phyloP scores from a whole-genome alignment of 2,113 vertebrate genomes.

The Gymnocephalus cernua region DNA sequence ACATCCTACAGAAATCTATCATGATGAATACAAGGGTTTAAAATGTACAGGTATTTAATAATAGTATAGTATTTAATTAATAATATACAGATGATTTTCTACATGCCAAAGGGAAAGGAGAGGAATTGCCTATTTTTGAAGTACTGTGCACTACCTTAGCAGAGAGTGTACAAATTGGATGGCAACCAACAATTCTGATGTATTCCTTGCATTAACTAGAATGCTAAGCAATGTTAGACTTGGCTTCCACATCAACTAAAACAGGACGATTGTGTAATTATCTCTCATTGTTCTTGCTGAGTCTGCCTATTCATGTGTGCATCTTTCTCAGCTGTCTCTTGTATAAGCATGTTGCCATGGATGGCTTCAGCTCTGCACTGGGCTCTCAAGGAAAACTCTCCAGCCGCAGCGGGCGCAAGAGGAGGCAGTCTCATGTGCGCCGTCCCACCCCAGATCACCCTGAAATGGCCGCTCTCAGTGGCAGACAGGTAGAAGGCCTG shows the following conservation, averaged over 20 bases:
- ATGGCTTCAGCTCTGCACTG: constrained; percentile 86
- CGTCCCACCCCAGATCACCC: constrained; percentile 85
- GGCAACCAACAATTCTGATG: not conserved
- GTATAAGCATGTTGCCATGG: constrained; percentile 91
- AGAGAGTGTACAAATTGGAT: not conserved
- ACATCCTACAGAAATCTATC: not conserved
- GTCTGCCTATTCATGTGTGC: not conserved
- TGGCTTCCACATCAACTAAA: not conserved
- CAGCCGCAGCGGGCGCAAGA: constrained; percentile 65
- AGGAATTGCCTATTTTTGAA: not conserved
- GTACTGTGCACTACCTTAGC: not conserved
- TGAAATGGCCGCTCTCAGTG: constrained; percentile 86
- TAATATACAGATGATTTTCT: not conserved
- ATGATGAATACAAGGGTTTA: not conserved
- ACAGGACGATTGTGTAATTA: not conserved
- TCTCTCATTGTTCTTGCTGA: not conserved
- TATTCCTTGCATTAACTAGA: not conserved
- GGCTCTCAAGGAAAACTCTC: constrained; percentile 84
- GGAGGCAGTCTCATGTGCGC: constrained; percentile 75
- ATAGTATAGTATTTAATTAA: not conserved
- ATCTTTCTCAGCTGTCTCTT: constrained; percentile 88
- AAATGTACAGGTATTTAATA: not conserved
- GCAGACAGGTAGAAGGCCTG: constrained; percentile 82
- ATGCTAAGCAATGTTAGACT: not conserved
- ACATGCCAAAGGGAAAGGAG: not conserved